Evolutionary conservation across 2,888 invertebrate genomes (phyloP), one percentile per base, ranked within the genome.

Genomic region (Himalopsyche kuldschensis): DNA sequence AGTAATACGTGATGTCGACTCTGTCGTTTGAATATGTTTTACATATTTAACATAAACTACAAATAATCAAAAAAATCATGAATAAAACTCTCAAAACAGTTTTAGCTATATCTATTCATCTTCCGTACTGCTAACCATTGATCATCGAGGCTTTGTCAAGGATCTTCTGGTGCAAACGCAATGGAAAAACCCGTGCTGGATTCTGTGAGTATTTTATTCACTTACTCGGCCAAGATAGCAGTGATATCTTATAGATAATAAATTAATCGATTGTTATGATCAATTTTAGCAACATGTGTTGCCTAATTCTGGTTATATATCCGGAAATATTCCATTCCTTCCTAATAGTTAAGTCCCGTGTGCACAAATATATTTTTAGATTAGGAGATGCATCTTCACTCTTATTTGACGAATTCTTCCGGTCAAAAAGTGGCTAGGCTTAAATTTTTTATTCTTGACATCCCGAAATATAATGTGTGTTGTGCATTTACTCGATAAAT

Each of bases 311-410:
- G 55, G 55, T 24, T 55, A 55, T 55, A 55, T 55, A 20, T 55
- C 55, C 24, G 55, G 55, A 55, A 55, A 55, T 55, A 55, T 55
- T 55, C 24, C 24, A 24, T 55, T 55, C 55, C 55, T 55, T 24
- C n/a, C 24, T 24, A 20, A 20, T 55, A 24, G 55, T 55, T 81
- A 32, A 48, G 82, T 82, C 47, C 69, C 82, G 77, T 82, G 82
- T 63, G 78, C 82, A 78, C 46, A 82, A 78, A 63, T 82, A 63
- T 82, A 82, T 82, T 82, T 82, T 82, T 82, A 78, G 82, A 78
- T 32, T 48, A 11, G 31, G 55, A 55, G 55, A 30, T 75, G 31
- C 75, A 75, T 75, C 75, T 32, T 75, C 31, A 75, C 27, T 75
- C 75, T 75, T 75, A n/a, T 27, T 75, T 75, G 32, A 31, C 27